Evolutionary conservation across 2,888 invertebrate genomes (phyloP).

Genomic region (Lochmaea capreae): DNA sequence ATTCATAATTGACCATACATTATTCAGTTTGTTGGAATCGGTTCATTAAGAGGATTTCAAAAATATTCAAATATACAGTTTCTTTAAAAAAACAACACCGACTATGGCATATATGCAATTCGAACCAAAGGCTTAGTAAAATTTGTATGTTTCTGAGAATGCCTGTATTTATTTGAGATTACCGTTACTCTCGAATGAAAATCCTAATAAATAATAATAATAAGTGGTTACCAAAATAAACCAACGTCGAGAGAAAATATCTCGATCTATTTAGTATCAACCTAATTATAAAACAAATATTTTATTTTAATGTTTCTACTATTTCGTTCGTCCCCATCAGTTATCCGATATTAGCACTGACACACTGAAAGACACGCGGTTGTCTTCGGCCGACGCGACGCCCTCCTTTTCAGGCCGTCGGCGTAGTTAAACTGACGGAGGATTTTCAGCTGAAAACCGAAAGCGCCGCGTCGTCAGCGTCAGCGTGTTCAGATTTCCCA

Average conservation of each 20-base stretch:
- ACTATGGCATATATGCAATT: too few relatives aligned
- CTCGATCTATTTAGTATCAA: background rate
- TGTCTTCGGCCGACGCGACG: slow-evolving; percentile 8
- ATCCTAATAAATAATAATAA: background rate
- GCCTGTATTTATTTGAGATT: too few relatives aligned
- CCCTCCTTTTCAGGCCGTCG: slow-evolving; percentile 15
- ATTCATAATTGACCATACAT: too few relatives aligned
- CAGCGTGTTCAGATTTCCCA: background rate
- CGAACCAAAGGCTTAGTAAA: too few relatives aligned
- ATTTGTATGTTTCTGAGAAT: too few relatives aligned
- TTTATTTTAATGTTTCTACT: slow-evolving; percentile 4
- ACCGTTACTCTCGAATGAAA: background rate
- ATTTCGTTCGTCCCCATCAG: slow-evolving; percentile 3
- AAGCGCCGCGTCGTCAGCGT: slow-evolving; percentile 6
- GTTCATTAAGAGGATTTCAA: too few relatives aligned
- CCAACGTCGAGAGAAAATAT: background rate
- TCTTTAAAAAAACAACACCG: too few relatives aligned
- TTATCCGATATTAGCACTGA: slow-evolving; percentile 12
- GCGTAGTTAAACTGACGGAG: slow-evolving; percentile 11
- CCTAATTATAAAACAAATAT: background rate
- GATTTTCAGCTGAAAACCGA: slow-evolving; percentile 13
- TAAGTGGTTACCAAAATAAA: background rate
- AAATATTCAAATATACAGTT: too few relatives aligned
- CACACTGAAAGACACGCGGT: slow-evolving; percentile 13
- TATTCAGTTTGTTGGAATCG: too few relatives aligned